phyloP scores from a whole-genome alignment of 2,888 invertebrate genomes.

The Pocota personata region DNA sequence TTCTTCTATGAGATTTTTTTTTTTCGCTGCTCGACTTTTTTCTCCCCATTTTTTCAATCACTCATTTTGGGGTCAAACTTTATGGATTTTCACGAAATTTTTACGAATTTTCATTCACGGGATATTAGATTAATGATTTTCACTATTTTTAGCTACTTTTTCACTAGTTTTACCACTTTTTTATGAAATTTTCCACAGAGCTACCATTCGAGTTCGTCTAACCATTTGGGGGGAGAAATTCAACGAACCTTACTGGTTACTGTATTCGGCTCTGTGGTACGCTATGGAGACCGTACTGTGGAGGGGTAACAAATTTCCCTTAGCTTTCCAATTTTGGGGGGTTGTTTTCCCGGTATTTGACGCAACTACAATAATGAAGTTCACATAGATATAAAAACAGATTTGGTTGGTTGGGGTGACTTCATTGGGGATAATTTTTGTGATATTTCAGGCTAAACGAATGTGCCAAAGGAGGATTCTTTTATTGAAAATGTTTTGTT shows the following conservation, averaged over 20 bases:
- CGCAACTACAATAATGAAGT: slow-evolving; percentile 59
- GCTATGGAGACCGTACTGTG: slow-evolving; percentile 13
- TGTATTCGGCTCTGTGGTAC: slow-evolving; percentile 51
- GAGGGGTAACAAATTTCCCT: slow-evolving; percentile 61
- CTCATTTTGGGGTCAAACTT: slow-evolving; percentile 47
- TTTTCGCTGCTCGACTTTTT: slow-evolving; percentile 42
- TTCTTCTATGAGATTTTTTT: slow-evolving; percentile 25
- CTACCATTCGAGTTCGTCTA: slow-evolving; percentile 80
- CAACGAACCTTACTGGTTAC: slow-evolving; percentile 79
- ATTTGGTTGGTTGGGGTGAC: slow-evolving; percentile 33
- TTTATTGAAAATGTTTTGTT: not conserved
- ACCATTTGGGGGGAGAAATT: slow-evolving; percentile 82
- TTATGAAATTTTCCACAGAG: slow-evolving; percentile 77
- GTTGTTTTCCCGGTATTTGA: slow-evolving; percentile 69
- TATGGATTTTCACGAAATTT: slow-evolving; percentile 50
- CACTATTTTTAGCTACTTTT: slow-evolving; percentile 62
- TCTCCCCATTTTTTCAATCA: slow-evolving; percentile 54
- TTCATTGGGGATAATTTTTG: slow-evolving; percentile 3
- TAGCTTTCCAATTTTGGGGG: slow-evolving; percentile 41
- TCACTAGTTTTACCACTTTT: slow-evolving; percentile 72
- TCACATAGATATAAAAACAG: slow-evolving; percentile 23
- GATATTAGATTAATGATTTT: slow-evolving; percentile 50
- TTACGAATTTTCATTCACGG: slow-evolving; percentile 33
- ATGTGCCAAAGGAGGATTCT: not conserved
- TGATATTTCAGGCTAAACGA: slow-evolving; percentile 28